Conservation (phyloP, 2,113 vertebrate species). For the Aspiorhynchus laticeps region DNA sequence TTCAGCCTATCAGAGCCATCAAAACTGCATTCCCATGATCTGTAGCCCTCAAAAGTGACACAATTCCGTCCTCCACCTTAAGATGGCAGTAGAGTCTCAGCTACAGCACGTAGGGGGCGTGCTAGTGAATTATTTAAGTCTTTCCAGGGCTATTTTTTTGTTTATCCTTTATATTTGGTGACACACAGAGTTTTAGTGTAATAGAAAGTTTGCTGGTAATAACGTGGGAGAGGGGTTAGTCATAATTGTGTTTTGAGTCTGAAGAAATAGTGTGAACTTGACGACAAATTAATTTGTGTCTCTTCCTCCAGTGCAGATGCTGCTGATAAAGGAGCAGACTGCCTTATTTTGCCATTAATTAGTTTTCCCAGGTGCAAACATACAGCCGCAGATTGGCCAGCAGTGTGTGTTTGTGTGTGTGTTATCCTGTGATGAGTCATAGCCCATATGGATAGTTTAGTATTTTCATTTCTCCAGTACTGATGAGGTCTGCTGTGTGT, state of each 20-base stretch:
- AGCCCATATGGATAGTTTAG: conserved; percentile 33
- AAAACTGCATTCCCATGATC: neutral
- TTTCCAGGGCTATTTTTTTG: conserved; percentile 69
- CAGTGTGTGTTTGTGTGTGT: neutral
- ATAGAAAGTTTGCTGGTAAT: conserved; percentile 65
- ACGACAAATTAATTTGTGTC: conserved; percentile 56
- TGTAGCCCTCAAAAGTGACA: neutral
- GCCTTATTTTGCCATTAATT: conserved; percentile 50
- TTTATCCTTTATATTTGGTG: conserved; percentile 74
- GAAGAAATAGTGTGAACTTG: conserved; percentile 59
- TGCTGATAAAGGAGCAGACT: conserved; percentile 35
- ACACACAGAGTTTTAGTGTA: conserved; percentile 66
- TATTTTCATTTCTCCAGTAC: conserved; percentile 24
- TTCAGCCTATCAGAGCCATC: conserved; percentile 25
- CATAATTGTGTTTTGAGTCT: conserved; percentile 71
- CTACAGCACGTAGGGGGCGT: neutral
- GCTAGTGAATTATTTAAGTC: conserved; percentile 75
- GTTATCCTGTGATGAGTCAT: conserved; percentile 38
- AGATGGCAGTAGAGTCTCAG: conserved; percentile 77
- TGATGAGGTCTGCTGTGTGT: conserved; percentile 16
- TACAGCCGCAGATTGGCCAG: conserved; percentile 7
- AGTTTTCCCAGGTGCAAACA: conserved; percentile 32
- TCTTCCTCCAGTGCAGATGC: conserved; percentile 13
- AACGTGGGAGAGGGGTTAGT: conserved; percentile 67
- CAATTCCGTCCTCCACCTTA: conserved; percentile 60